A percentile compares a stretch with the other conserved stretches of the same genome.
phyloP scores from a whole-genome alignment of 92 coral and sea anemone genomes.

The Isaurus tuberculatus region DNA sequence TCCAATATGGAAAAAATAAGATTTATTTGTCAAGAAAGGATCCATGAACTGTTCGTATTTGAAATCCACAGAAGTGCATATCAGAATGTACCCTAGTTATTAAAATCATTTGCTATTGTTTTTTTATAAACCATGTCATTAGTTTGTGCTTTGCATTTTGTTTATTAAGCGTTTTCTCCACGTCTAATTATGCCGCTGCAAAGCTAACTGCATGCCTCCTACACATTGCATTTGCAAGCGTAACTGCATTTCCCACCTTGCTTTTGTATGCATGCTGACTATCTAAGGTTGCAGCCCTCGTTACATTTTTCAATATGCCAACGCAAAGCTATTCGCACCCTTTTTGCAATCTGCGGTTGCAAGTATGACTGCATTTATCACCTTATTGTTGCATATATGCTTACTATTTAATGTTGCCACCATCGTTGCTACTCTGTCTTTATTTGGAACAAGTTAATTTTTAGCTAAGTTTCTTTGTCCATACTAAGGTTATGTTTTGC shows the following conservation, averaged over 20 bases:
- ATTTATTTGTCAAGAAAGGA: neutral
- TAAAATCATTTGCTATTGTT: neutral
- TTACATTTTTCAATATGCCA: too few relatives aligned
- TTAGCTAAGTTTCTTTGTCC: too few relatives aligned
- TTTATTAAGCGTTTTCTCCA: conserved; percentile 2
- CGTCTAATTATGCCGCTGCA: neutral
- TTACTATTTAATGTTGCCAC: too few relatives aligned
- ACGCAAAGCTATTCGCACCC: too few relatives aligned
- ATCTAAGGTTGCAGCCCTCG: conserved; percentile 12
- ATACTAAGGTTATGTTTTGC: too few relatives aligned
- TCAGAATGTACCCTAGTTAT: conserved; percentile 8
- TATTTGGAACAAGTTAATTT: too few relatives aligned
- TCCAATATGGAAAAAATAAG: too few relatives aligned
- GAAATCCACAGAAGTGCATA: conserved; percentile 42
- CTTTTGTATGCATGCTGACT: conserved; percentile 40
- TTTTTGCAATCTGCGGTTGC: too few relatives aligned
- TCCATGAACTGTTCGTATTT: conserved; percentile 9
- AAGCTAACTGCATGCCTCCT: neutral
- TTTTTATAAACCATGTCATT: neutral
- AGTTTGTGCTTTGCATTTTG: conserved; percentile 50
- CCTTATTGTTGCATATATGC: too few relatives aligned
- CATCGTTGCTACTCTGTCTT: too few relatives aligned
- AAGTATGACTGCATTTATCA: too few relatives aligned
- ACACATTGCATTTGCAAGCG: conserved; percentile 1
- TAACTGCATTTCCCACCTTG: neutral